Evolutionary conservation across 37 sponge, comb jelly and placozoan species (phyloP).

Genomic region (Cladorhizidae sp.): DNA sequence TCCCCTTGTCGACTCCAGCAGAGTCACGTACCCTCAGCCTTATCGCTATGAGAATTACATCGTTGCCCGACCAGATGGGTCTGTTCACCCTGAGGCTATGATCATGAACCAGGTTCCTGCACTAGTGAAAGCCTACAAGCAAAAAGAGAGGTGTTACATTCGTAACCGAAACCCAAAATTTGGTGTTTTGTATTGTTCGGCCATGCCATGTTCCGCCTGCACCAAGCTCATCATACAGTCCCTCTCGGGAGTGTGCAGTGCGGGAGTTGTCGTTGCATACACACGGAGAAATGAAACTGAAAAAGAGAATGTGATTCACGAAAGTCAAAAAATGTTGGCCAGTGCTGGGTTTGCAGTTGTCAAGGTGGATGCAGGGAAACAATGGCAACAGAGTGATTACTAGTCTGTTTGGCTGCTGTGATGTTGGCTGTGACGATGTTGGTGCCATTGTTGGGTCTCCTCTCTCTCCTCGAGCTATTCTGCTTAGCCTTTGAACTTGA

Average conservation of each 20-base stretch:
- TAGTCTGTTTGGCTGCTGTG: too few species aligned
- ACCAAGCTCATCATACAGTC: neutral
- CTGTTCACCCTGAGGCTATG: neutral
- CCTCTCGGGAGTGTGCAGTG: neutral
- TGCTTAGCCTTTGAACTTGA: too few species aligned
- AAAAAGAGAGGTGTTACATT: neutral
- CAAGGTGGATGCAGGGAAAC: neutral
- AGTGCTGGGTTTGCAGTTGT: neutral
- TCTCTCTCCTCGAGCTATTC: too few species aligned
- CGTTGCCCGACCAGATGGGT: neutral
- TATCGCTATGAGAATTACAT: constrained; percentile 8
- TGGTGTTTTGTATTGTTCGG: neutral
- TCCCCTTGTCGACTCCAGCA: neutral
- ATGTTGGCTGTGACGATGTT: too few species aligned
- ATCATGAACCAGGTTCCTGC: neutral
- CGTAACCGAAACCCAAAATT: neutral
- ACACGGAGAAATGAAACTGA: neutral
- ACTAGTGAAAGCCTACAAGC: neutral
- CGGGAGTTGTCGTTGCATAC: neutral
- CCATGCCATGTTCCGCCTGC: neutral
- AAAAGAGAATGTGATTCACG: neutral
- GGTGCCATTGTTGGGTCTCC: too few species aligned
- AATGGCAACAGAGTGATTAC: too few species aligned
- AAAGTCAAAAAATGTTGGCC: neutral
- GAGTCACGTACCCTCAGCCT: neutral